Evolutionary conservation across 2,113 vertebrate species (phyloP).

Genomic region (Chionodraco myersi): DNA sequence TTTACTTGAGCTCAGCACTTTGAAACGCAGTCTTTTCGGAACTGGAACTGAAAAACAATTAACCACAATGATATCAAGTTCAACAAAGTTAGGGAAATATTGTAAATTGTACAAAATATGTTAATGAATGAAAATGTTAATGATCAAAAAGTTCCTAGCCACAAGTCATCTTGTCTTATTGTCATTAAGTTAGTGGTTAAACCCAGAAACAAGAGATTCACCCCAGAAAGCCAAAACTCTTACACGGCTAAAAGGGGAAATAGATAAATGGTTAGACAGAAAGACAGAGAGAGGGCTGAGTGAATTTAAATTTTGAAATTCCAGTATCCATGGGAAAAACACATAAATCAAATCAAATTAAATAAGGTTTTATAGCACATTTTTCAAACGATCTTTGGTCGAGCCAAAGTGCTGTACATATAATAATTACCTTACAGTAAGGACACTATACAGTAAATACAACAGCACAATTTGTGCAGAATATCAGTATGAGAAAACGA

Average conservation of each 20-base stretch:
- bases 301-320: conserved; percentile 29
- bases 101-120: neutral
- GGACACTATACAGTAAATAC: too few relatives aligned
- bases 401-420: too few relatives aligned
- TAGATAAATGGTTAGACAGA: conserved; percentile 10
- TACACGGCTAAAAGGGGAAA: conserved; percentile 4
- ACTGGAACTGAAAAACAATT: conserved; percentile 76
- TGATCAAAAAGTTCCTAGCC: conserved; percentile 16
- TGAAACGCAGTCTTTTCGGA: conserved; percentile 83
- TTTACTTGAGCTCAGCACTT: conserved; percentile 76
- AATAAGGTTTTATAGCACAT: too few relatives aligned
- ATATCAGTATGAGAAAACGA: too few relatives aligned
- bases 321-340: conserved; percentile 8
- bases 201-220: conserved; percentile 1
- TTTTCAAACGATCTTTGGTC: too few relatives aligned
- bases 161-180: conserved; percentile 23
- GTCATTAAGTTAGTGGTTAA: conserved; percentile 3
- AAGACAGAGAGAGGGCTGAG: neutral
- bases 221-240: neutral
- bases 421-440: too few relatives aligned
- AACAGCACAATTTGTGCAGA: too few relatives aligned
- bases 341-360: neutral
- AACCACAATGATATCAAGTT: conserved; percentile 32
- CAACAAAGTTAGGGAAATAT: neutral
- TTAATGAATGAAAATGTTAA: conserved; percentile 7